Percentiles rank a stretch among this genome's conserved stretches.
Conservation (phyloP, 2,888 invertebrate genomes). For the Torymus auratus region DNA sequence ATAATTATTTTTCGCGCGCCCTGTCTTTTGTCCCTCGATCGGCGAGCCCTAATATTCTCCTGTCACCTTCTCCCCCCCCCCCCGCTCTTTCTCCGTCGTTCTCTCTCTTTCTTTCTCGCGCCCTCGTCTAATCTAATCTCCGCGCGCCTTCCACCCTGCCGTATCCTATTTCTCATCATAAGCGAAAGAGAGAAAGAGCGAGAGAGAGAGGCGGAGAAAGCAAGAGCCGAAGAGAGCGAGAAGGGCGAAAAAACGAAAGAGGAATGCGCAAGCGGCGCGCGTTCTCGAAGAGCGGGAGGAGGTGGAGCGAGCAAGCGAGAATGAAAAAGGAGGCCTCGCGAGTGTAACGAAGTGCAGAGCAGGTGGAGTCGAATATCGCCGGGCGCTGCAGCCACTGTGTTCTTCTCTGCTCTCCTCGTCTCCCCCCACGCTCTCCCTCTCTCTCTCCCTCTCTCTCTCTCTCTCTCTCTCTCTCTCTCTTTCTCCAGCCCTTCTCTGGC, state of each 20-base stretch:
- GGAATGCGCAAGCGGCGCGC: conserved; percentile 35
- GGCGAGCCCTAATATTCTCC: conserved; percentile 23
- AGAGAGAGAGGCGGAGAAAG: conserved; percentile 1
- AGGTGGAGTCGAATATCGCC: conserved; percentile 63
- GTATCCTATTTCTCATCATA: conserved; percentile 55
- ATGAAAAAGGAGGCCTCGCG: conserved; percentile 39
- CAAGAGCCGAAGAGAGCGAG: conserved; percentile 26
- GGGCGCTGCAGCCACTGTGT: conserved; percentile 42
- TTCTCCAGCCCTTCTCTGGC: not conserved
- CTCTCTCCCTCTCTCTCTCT: conserved; percentile 51
- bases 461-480: conserved; percentile 50
- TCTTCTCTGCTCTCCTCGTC: conserved; percentile 53
- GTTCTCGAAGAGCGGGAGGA: conserved; percentile 21
- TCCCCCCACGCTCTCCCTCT: conserved; percentile 54
- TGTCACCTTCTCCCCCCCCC: not conserved
- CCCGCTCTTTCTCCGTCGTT: not conserved
- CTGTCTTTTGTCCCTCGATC: conserved; percentile 35
- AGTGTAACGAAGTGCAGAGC: conserved; percentile 53
- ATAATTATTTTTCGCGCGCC: conserved; percentile 53
- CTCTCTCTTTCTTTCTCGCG: conserved; percentile 10
- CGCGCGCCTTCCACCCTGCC: conserved; percentile 12
- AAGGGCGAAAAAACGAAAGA: conserved; percentile 2
- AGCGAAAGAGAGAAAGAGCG: not conserved
- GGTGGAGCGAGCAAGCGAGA: conserved; percentile 6
- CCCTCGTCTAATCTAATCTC: conserved; percentile 50